phyloP scores from a whole-genome alignment of 2,113 vertebrate genomes.

The Macquaria australasica region DNA sequence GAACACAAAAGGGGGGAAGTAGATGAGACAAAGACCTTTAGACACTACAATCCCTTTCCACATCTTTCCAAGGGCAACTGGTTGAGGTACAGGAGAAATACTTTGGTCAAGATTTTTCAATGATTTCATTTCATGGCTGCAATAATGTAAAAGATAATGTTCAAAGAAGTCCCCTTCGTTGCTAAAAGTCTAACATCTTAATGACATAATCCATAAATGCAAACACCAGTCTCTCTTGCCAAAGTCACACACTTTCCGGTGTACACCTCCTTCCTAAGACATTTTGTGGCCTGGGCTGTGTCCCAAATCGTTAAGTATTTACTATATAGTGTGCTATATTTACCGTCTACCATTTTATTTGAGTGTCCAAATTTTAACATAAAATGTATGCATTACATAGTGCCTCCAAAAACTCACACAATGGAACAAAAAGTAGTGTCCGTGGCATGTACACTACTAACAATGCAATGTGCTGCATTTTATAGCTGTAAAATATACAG shows the following conservation, averaged over 20 bases:
- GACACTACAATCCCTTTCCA: constrained; percentile 2
- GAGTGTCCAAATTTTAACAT: background rate
- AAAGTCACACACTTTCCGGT: too few species aligned
- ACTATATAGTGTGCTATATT: background rate
- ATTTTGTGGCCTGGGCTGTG: background rate
- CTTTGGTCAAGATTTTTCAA: background rate
- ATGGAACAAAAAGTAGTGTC: too few species aligned
- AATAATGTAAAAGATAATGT: background rate
- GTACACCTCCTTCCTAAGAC: too few species aligned
- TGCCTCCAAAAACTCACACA: too few species aligned
- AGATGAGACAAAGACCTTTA: constrained; percentile 8
- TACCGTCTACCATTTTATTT: background rate
- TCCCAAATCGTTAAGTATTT: background rate
- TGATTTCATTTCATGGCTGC: background rate
- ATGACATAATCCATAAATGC: background rate
- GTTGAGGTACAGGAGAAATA: background rate
- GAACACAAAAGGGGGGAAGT: constrained; percentile 3
- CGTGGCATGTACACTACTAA: too few species aligned
- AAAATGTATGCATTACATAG: background rate
- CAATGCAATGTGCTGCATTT: too few species aligned
- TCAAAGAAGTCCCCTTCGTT: background rate
- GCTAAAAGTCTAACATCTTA: background rate
- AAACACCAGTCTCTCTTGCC: too few species aligned
- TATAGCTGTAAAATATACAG: background rate
- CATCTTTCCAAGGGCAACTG: background rate